These are phyloP conservation scores for Cantharis nigra DNA, from an alignment of 2,888 invertebrate genomes.

Conservation along the genomic window DNA sequence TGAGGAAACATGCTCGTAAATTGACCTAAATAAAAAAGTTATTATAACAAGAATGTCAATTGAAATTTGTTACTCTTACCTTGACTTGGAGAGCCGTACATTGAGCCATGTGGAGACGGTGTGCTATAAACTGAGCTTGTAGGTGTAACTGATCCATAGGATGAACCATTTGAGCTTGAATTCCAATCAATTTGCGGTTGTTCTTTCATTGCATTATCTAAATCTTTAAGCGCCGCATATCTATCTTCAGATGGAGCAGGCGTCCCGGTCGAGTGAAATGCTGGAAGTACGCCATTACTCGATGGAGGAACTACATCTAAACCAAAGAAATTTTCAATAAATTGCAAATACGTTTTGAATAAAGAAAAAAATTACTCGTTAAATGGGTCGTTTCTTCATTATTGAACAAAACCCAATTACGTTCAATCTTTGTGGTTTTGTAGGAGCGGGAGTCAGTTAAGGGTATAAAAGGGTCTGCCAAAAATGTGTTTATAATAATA, in stretches of 20 bases:
- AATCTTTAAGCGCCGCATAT: slow-evolving; percentile 93
- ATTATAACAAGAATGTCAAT: neutral
- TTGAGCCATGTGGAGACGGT: slow-evolving; percentile 51
- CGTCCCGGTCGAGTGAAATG: slow-evolving; percentile 4
- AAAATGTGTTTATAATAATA: slow-evolving; percentile 4
- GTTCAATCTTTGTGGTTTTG: neutral
- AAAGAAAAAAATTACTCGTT: neutral
- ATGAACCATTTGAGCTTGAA: slow-evolving; percentile 50
- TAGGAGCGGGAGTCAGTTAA: neutral
- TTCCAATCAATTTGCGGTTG: slow-evolving; percentile 56
- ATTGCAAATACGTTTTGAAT: neutral
- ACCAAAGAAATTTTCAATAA: neutral
- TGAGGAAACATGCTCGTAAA: slow-evolving; percentile 47
- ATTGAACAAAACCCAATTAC: slow-evolving; percentile 7
- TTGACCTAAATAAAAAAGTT: slow-evolving; percentile 45
- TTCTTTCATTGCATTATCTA: slow-evolving; percentile 76
- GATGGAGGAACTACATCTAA: slow-evolving; percentile 33
- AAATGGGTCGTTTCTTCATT: slow-evolving; percentile 3
- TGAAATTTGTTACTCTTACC: slow-evolving; percentile 37
- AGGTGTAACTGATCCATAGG: slow-evolving; percentile 51
- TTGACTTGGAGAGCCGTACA: slow-evolving; percentile 56
- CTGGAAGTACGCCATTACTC: neutral
- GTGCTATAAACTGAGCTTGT: slow-evolving; percentile 53
- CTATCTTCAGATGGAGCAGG: slow-evolving; percentile 73
- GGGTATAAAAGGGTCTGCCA: slow-evolving; percentile 9